Base-by-base conservation (phyloP, 2,113 vertebrate species). In the Dascyllus trimaculatus region DNA sequence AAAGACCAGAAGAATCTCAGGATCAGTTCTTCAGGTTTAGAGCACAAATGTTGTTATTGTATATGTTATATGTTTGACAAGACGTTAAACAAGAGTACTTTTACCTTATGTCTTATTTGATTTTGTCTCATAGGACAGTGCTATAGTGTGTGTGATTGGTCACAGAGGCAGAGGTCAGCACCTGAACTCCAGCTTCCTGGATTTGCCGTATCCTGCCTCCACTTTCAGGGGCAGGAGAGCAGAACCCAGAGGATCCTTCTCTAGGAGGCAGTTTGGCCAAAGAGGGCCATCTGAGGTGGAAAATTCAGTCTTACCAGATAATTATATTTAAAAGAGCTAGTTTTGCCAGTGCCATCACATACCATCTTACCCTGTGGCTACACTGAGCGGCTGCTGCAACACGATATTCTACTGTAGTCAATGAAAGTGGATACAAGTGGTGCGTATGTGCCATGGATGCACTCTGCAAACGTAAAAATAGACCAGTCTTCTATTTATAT, bases 121-220 rank as follows among this genome's bases (percentile, higher is more conserved):
- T 81, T 82, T 9, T 81, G 60, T 82, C 76, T 87, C 21, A 13
- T 74, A 97, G 96, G 96, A 97, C 88, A 93, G 94, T 80, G 96
- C 96, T 45, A 90, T 96, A 22, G 86, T 96, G 49, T 93, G 94
- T 82, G 94, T 96, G 13, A 91, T 97, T 71, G 90, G 89, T 48
- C 92, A 91, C 1, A 78, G 86, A 81, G 83, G 81, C 38, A 84
- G 88, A 63, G 82, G 93, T 7, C 74, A 90, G 25, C 91, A 72
- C 0, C 1, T 71, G 45, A 90, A 87, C 49, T 70, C 95, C 0
- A 40, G 85, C 76, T 94, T 95, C 82, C 46, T 93, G 1, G 92
- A 96, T 17, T 78, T 86, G 0, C 49, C 90, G 2, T 93, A 93
- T 88, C 92, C 86, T 53, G 53, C 91, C 85, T 13, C 76, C 75